Evolutionary conservation across 2,888 invertebrate genomes (phyloP), one percentile per base, ranked within the genome.

Genomic region (Stramonita haemastoma): DNA sequence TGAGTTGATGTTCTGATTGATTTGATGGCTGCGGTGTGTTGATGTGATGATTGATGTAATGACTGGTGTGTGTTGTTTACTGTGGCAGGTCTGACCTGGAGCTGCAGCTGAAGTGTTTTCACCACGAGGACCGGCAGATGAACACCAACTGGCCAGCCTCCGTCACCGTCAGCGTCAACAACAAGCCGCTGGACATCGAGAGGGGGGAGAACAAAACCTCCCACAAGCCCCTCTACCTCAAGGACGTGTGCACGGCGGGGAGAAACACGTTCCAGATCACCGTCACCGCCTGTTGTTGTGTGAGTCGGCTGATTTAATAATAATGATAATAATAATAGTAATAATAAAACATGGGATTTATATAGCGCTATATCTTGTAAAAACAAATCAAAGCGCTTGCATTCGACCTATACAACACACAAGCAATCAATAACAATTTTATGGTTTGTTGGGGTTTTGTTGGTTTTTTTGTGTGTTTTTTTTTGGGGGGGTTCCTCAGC

Each of bases 141-240:
- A 98, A 98, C 97, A 99, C 99, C 90, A 99, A 99, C 96, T 99
- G 99, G 99, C 99, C 99, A 87, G 98, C 98, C 88, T 98, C 98
- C 95, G 98, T 98, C 93, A 96, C 96, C 60, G 96, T 96, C 92
- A 98, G 98, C 88, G 99, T 99, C 90, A 99, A 99, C 96, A 98
- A 98, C 92, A 98, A 98, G 91, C 99, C 99, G 90, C 97, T 99
- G 94, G 97, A 97, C 95, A 99, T 99, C 95, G 99, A 99, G 96
- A 97, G 99, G 95, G 98, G 98, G 92, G 99, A 99, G 96, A 98
- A 98, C 96, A 98, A 98, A 97, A 98, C 98, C 93, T 98, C 98
- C 93, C 98, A 99, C 97, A 98, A 98, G 97, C 99, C 99, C 94
- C 97, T 99, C 96, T 98, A 99, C 97, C 97, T 99, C 96, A 99